Evolutionary conservation across 1,140 invertebrate species (phyloP), one percentile per base, ranked within the genome.

Genomic region (Augochlora pura): DNA sequence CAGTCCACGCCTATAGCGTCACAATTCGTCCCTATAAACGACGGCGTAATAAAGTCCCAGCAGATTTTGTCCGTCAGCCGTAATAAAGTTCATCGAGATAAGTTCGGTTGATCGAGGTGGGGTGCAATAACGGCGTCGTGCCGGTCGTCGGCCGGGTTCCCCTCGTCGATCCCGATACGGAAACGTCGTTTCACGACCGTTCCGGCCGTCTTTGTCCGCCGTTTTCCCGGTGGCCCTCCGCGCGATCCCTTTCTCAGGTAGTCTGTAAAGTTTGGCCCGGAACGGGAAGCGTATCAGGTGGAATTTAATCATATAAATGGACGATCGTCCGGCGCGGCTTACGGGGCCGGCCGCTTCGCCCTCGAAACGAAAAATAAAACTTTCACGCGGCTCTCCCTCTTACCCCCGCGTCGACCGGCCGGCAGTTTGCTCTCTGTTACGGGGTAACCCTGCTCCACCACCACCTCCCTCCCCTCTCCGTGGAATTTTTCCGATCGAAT

Each of bases 221-320:
- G 9, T 54, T 42, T 25, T 23, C 10, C 38, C 32, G 7, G 54
- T 9, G 21, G 8, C 25, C 32, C 49, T 39, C 21, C 1, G 4
- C 32, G 10, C 49, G 49, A 57, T 38, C 72, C 21, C 65, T 75
- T 84, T 80, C 73, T 70, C 70, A 54, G 77, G 62, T 81, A 84
- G 87, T 88, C 87, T 88, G 86, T 87, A 83, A 88, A 88, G 85
- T 88, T 88, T 77, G 64, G 67, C 52, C 52, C 42, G 60, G 52
- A 73, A 65, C 39, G 16, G 67, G 54, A 59, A 70, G 71, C 63
- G 84, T 88, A 87, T 87, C 85, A 86, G 83, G 83, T 88, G 76
- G 81, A 88, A 88, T 88, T 88, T 88, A 88, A 88, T 88, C 87
- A 86, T 88, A 87, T 82, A 88, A 88, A 88, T 88, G 87, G 87